Percentiles rank a stretch among this genome's conserved stretches.
Conservation (phyloP, 2,797 vertebrate species). For the Discoglossus pictus region DNA sequence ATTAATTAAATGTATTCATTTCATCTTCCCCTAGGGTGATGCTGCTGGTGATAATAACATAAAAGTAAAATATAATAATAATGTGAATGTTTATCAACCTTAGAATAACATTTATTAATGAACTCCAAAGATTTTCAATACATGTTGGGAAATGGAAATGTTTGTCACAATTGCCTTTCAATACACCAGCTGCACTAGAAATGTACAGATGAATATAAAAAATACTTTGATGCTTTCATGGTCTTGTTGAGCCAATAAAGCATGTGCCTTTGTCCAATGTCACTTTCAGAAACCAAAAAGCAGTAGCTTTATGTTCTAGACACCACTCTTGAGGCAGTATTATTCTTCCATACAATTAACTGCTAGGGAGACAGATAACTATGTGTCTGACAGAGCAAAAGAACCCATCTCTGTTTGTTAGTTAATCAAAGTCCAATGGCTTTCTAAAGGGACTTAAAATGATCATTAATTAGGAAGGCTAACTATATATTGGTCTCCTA, state of each 20-base stretch:
- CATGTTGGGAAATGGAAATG: background rate
- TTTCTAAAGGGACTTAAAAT: constrained; percentile 75
- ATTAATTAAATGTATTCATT: too few species aligned
- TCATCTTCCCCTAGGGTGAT: too few species aligned
- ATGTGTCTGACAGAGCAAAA: constrained; percentile 65
- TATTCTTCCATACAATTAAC: constrained; percentile 87
- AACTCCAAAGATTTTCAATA: background rate
- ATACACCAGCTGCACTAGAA: constrained; percentile 55
- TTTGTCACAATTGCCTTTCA: constrained; percentile 39
- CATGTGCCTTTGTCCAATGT: constrained; percentile 69
- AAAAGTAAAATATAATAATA: too few species aligned
- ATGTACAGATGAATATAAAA: constrained; percentile 32
- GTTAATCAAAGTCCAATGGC: constrained; percentile 73
- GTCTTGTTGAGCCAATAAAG: constrained; percentile 65
- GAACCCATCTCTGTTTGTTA: constrained; percentile 71
- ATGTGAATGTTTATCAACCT: too few species aligned
- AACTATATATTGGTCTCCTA: constrained; percentile 76
- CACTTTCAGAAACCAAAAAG: constrained; percentile 73
- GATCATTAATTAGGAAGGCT: constrained; percentile 83
- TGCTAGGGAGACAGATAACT: constrained; percentile 79
- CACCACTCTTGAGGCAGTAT: constrained; percentile 63
- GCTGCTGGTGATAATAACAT: too few species aligned
- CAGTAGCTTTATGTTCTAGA: constrained; percentile 60
- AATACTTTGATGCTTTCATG: constrained; percentile 39
- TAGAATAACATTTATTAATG: too few species aligned